phyloP scores from a whole-genome alignment of 2,113 vertebrate species.

The Uria lomvia region DNA sequence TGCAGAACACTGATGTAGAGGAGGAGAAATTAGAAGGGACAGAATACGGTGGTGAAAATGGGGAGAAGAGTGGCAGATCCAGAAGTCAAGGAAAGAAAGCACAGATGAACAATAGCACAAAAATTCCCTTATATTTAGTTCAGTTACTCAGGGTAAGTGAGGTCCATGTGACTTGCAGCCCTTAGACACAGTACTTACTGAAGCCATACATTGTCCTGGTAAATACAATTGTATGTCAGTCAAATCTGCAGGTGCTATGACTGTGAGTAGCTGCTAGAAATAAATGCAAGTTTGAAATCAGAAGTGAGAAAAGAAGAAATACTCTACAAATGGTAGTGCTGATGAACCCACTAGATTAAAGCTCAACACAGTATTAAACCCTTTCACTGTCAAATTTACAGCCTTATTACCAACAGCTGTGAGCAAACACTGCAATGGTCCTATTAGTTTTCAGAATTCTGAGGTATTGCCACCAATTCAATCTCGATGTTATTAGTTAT shows the following conservation, averaged over 20 bases:
- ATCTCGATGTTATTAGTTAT: background rate
- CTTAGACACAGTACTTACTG: background rate
- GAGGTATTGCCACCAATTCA: background rate
- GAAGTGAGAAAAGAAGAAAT: background rate
- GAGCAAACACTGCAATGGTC: background rate
- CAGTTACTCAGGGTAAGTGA: background rate
- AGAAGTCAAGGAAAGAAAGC: background rate
- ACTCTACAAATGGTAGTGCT: background rate
- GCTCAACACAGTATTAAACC: background rate
- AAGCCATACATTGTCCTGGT: background rate
- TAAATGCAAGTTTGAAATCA: background rate
- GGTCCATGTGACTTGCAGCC: background rate
- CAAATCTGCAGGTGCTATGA: background rate
- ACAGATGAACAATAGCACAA: background rate
- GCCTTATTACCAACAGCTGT: background rate
- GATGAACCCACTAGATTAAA: background rate
- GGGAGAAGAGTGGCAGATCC: background rate
- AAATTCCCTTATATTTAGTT: background rate
- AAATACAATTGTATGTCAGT: background rate
- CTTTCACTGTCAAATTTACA: background rate
- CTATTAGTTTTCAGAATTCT: background rate
- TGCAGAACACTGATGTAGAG: background rate
- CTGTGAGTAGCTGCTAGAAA: background rate
- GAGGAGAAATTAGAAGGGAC: background rate
- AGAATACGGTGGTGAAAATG: background rate